These are phyloP conservation scores for Drepana arcuata DNA, from an alignment of 1,140 invertebrate species.

Conservation along the genomic window DNA sequence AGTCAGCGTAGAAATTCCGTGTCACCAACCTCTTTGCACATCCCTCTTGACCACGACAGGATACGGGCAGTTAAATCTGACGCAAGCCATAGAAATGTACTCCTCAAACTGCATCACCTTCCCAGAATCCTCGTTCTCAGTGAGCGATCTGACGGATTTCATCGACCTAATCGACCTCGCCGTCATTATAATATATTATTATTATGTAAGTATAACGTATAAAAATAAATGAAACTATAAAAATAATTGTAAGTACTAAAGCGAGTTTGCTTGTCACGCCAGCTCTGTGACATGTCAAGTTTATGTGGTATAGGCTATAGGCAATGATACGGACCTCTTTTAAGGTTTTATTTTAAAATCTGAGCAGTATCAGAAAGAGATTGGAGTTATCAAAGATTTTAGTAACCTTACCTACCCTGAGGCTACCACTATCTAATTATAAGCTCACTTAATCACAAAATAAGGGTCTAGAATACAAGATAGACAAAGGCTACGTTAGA, in stretches of 20 bases:
- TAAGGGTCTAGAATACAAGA: too few species aligned
- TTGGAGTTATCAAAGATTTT: too few species aligned
- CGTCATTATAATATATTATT: conserved; percentile 5
- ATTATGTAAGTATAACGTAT: not conserved
- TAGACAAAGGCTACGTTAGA: too few species aligned
- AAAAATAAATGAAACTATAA: conserved; percentile 1
- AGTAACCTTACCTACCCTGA: too few species aligned
- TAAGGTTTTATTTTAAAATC: too few species aligned
- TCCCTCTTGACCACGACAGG: conserved; percentile 16
- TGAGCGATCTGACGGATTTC: conserved; percentile 10
- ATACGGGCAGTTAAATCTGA: conserved; percentile 20
- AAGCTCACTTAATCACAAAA: too few species aligned
- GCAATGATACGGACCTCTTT: too few species aligned
- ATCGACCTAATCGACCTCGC: conserved; percentile 2
- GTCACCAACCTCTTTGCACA: conserved; percentile 13
- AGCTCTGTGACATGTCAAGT: too few species aligned
- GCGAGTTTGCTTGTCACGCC: not conserved
- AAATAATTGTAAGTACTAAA: not conserved
- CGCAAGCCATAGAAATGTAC: conserved; percentile 14
- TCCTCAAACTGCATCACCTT: conserved; percentile 15
- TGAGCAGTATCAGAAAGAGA: too few species aligned
- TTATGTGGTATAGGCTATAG: too few species aligned
- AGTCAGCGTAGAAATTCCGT: not conserved
- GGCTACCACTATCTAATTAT: too few species aligned
- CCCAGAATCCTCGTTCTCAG: not conserved